Evolutionary conservation across 37 sponge, comb jelly and placozoan species (phyloP).

Genomic region (Crambe crambe): DNA sequence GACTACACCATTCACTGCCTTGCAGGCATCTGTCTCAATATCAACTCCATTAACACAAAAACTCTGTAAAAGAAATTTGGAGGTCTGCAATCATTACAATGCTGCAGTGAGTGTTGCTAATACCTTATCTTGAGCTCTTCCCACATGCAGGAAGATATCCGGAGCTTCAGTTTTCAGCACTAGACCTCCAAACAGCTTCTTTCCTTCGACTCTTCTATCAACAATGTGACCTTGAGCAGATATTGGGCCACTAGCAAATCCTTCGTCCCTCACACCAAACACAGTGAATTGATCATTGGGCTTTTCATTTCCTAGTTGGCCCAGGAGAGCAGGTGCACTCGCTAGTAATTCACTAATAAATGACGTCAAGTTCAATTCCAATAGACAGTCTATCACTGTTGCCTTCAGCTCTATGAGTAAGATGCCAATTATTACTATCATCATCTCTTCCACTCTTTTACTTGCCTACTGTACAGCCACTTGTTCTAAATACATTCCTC

Average conservation of each 20-base stretch:
- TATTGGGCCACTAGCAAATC: neutral
- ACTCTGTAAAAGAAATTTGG: no score
- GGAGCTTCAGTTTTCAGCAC: neutral
- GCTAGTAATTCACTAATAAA: no score
- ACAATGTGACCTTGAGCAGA: neutral
- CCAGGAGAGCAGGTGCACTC: neutral
- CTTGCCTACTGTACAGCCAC: no score
- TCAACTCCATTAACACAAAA: neutral
- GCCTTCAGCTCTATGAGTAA: no score
- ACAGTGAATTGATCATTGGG: neutral
- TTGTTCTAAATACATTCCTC: no score
- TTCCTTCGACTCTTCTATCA: neutral
- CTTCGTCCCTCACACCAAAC: neutral
- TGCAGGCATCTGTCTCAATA: conserved; percentile 1
- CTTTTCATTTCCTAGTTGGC: neutral
- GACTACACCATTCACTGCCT: conserved; percentile 52
- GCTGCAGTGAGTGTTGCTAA: no score
- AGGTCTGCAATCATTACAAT: no score
- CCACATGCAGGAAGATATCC: neutral
- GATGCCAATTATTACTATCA: no score
- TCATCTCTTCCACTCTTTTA: no score
- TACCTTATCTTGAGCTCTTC: no score
- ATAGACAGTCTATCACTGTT: no score
- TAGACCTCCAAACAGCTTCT: neutral
- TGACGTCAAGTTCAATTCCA: no score